phyloP scores from a whole-genome alignment of 2,888 invertebrate genomes.

The Prosopocoilus inquinatus region DNA sequence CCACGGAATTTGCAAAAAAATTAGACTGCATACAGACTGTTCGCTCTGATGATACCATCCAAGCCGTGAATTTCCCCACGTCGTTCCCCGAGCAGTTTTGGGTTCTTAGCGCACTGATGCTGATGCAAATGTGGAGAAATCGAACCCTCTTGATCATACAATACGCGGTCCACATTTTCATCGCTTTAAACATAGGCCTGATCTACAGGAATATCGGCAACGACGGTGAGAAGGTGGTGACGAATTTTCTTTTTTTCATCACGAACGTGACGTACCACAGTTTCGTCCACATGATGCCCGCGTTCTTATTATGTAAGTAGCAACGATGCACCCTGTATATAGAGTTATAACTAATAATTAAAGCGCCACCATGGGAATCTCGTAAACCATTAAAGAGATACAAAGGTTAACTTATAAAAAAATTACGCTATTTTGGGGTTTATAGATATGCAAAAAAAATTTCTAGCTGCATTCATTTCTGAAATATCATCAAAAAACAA shows the following conservation, averaged over 20 bases:
- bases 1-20: background rate
- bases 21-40: background rate
- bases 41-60: background rate
- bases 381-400: no score
- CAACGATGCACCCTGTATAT: no score
- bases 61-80: slow-evolving; percentile 1
- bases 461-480: no score
- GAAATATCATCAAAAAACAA: no score
- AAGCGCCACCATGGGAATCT: no score
- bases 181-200: slow-evolving; percentile 7
- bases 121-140: slow-evolving; percentile 15
- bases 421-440: no score
- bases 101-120: slow-evolving; percentile 12
- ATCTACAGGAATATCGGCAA: slow-evolving; percentile 13
- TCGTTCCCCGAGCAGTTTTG: slow-evolving; percentile 9
- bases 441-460: no score
- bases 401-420: no score
- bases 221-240: slow-evolving; percentile 1
- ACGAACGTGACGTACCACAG: slow-evolving; percentile 14
- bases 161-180: slow-evolving; percentile 14
- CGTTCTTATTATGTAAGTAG: slow-evolving; percentile 20
- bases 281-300: slow-evolving; percentile 18
- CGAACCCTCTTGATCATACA: slow-evolving; percentile 14
- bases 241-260: slow-evolving; percentile 7
- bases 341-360: no score